Evolutionary conservation across 2,797 vertebrate species (phyloP).

Genomic region (Crenichthys baileyi): DNA sequence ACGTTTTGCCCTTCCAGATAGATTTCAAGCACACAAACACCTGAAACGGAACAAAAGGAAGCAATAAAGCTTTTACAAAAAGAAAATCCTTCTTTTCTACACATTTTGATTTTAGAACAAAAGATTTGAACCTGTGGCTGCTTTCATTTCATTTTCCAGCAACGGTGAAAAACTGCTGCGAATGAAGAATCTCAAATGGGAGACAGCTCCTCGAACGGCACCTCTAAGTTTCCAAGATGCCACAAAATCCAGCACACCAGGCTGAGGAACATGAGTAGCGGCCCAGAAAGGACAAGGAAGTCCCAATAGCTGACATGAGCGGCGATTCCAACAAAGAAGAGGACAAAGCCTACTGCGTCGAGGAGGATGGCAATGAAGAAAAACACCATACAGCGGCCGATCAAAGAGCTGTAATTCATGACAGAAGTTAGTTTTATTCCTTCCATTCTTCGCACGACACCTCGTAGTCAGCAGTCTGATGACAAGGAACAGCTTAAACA

Average conservation of each 20-base stretch:
- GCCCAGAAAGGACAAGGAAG: constrained; percentile 81
- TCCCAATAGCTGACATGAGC: constrained; percentile 80
- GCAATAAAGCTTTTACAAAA: not conserved
- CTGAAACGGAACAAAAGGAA: not conserved
- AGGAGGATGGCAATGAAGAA: constrained; percentile 74
- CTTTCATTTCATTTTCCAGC: not conserved
- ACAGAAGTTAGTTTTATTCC: not conserved
- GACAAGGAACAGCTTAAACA: constrained; percentile 43
- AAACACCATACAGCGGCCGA: constrained; percentile 66
- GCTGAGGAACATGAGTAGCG: constrained; percentile 81
- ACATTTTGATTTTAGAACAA: not conserved
- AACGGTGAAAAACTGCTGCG: not conserved
- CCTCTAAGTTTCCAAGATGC: constrained; percentile 84
- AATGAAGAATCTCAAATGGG: constrained; percentile 15
- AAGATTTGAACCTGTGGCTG: not conserved
- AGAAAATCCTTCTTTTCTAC: not conserved
- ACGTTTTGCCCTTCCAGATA: not conserved
- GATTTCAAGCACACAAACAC: not conserved
- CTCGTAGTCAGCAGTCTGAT: constrained; percentile 21
- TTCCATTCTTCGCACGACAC: not conserved
- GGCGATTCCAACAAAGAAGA: constrained; percentile 81
- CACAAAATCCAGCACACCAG: constrained; percentile 85
- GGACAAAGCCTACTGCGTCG: constrained; percentile 73
- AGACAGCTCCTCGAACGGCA: constrained; percentile 60
- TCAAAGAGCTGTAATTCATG: constrained; percentile 59